phyloP scores from a whole-genome alignment of 2,888 invertebrate species.

The Lasius platythorax region DNA sequence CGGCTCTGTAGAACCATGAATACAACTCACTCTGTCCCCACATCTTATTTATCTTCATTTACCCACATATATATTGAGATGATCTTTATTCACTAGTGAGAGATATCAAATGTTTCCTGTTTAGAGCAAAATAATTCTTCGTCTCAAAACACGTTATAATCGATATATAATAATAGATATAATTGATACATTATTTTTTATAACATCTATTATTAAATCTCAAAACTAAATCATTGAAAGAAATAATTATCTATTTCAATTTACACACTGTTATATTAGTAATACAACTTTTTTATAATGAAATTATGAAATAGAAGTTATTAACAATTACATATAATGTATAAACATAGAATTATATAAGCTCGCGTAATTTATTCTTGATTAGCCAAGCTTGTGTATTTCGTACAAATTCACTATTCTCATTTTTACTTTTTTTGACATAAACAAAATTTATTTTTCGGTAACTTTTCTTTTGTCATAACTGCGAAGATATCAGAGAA shows the following conservation, averaged over 20 bases:
- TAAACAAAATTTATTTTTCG: background rate
- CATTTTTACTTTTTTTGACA: too few relatives aligned
- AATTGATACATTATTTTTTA: background rate
- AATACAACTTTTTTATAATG: background rate
- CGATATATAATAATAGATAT: background rate
- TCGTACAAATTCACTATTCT: too few relatives aligned
- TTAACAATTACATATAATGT: too few relatives aligned
- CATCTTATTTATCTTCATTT: conserved; percentile 35
- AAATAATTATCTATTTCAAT: background rate
- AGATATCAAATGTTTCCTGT: conserved; percentile 1
- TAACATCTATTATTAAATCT: background rate
- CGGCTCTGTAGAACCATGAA: conserved; percentile 64
- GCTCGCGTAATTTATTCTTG: too few relatives aligned
- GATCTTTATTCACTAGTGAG: background rate
- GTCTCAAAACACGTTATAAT: background rate
- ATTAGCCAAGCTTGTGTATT: too few relatives aligned
- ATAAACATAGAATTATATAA: too few relatives aligned
- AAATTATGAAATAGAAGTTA: too few relatives aligned
- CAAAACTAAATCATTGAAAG: background rate
- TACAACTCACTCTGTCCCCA: conserved; percentile 32
- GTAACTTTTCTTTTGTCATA: conserved; percentile 16
- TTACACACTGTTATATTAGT: background rate
- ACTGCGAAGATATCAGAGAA: conserved; percentile 34
- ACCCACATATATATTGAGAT: background rate
- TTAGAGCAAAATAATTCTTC: background rate